These are phyloP conservation scores for Jacana jacana DNA, from an alignment of 2,113 vertebrate genomes.

Conservation along the genomic window DNA sequence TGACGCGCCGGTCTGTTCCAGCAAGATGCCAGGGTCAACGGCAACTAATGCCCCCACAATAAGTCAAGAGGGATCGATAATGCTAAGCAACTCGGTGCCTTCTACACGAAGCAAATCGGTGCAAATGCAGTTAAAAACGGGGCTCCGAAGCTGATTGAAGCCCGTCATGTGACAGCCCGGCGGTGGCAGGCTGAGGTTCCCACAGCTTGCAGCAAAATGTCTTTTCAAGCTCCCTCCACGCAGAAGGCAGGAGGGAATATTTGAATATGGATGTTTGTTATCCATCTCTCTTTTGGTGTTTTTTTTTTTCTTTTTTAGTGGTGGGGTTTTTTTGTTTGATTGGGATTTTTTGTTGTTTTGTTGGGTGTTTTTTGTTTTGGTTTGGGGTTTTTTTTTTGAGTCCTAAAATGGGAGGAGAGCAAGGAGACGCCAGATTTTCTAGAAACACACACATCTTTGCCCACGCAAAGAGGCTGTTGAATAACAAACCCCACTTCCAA, in stretches of 20 bases:
- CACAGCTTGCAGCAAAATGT: neutral
- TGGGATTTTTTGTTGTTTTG: too few relatives aligned
- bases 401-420: neutral
- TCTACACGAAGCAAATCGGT: neutral
- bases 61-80: constrained; percentile 70
- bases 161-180: neutral
- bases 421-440: neutral
- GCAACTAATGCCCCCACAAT: constrained; percentile 17
- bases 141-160: neutral
- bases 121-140: constrained; percentile 21
- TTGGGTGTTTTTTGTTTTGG: neutral
- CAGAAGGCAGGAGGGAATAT: neutral
- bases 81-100: constrained; percentile 42
- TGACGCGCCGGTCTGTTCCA: neutral
- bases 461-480: neutral
- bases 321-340: neutral
- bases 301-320: neutral
- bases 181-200: neutral
- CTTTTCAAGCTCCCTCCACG: neutral
- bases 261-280: neutral
- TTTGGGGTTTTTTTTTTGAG: neutral
- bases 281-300: neutral
- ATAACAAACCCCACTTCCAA: neutral
- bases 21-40: constrained; percentile 70
- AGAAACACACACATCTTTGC: neutral